Evolutionary conservation across 2,797 vertebrate species (phyloP).

Genomic region (Amniataba percoides): DNA sequence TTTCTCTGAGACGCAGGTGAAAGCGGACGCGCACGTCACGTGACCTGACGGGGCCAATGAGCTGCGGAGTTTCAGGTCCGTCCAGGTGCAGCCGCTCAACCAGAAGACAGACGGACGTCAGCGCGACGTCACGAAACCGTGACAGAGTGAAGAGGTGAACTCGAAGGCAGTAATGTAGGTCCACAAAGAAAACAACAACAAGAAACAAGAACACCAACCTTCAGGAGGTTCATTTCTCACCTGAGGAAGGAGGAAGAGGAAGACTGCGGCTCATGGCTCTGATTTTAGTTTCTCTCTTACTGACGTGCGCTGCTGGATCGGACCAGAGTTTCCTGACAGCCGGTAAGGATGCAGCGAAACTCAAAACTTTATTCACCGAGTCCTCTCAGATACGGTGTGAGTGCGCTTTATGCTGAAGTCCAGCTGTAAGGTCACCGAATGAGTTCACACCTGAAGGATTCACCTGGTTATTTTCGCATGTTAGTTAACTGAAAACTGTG

Average conservation of each 20-base stretch:
- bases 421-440: not conserved
- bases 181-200: too few relatives aligned
- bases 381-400: not conserved
- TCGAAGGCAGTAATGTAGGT: slow-evolving; percentile 28
- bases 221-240: not conserved
- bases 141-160: not conserved
- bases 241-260: slow-evolving; percentile 23
- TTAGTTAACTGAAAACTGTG: not conserved
- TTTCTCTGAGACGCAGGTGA: slow-evolving; percentile 33
- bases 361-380: not conserved
- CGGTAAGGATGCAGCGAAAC: slow-evolving; percentile 64
- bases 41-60: slow-evolving; percentile 65
- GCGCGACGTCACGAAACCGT: slow-evolving; percentile 1
- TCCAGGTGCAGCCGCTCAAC: slow-evolving; percentile 61
- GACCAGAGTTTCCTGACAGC: slow-evolving; percentile 36
- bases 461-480: not conserved
- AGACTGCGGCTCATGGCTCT: slow-evolving; percentile 61
- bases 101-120: slow-evolving; percentile 33
- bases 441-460: not conserved
- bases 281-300: slow-evolving; percentile 47
- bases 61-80: slow-evolving; percentile 19
- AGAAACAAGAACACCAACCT: too few relatives aligned
- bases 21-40: slow-evolving; percentile 42
- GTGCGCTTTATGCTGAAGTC: fast-evolving
- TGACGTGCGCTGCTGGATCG: slow-evolving; percentile 52